Conservation (phyloP, 2,888 invertebrate species). For the Andrena hattorfiana region DNA sequence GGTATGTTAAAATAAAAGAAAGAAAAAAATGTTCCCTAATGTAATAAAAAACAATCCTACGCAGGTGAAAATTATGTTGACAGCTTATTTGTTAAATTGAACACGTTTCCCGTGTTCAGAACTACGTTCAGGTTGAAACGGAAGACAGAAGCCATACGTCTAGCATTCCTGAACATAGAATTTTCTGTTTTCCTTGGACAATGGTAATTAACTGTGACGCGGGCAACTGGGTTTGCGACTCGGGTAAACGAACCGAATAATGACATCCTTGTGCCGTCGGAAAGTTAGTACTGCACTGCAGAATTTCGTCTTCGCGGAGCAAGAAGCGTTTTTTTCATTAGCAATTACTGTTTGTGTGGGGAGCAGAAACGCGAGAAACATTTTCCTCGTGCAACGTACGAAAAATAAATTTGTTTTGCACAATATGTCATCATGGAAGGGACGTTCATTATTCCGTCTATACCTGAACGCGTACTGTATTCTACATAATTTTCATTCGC, state of each 20-base stretch:
- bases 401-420: not conserved
- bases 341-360: not conserved
- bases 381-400: not conserved
- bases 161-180: not conserved
- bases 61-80: not conserved
- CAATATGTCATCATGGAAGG: not conserved
- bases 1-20: not conserved
- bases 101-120: not conserved
- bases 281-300: constrained; percentile 38
- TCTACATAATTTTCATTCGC: too few species aligned
- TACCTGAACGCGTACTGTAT: too few species aligned
- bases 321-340: constrained; percentile 12
- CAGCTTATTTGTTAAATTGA: not conserved
- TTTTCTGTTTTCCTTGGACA: constrained; percentile 16
- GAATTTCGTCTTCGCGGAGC: constrained; percentile 11
- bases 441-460: not conserved
- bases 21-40: not conserved
- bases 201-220: constrained; percentile 47
- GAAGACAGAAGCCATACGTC: not conserved
- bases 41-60: not conserved
- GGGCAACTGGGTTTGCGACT: constrained; percentile 30
- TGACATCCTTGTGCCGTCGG: constrained; percentile 46
- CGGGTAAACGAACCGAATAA: constrained; percentile 47
- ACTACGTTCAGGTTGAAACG: constrained; percentile 2
- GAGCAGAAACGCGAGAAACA: not conserved